These are phyloP conservation scores for Sepioteuthis lessoniana DNA, from an alignment of 2,888 invertebrate species.

Conservation along the genomic window DNA sequence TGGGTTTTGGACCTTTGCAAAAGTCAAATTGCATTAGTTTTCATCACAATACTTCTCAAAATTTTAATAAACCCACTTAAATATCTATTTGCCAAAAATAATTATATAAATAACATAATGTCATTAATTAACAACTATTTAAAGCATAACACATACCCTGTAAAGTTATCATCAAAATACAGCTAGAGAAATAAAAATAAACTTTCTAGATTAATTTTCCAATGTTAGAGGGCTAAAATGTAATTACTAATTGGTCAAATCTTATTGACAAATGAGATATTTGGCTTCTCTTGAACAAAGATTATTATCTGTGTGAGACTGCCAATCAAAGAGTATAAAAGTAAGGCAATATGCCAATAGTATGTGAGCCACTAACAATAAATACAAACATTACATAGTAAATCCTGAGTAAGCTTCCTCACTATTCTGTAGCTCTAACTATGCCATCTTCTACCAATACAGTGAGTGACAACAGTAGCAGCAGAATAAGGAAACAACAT, in stretches of 20 bases:
- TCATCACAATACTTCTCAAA: too few species aligned
- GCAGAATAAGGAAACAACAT: neutral
- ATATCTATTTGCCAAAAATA: too few species aligned
- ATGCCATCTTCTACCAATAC: neutral
- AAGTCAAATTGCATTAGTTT: too few species aligned
- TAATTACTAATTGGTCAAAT: neutral
- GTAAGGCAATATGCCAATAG: neutral
- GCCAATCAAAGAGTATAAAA: neutral
- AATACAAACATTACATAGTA: neutral
- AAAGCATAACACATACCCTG: too few species aligned
- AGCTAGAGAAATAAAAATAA: too few species aligned
- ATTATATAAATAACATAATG: too few species aligned
- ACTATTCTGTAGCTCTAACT: neutral
- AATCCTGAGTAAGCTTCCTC: neutral
- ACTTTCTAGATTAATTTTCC: too few species aligned
- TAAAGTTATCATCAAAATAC: too few species aligned
- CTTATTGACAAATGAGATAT: neutral
- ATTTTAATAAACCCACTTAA: too few species aligned
- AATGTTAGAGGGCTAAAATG: neutral
- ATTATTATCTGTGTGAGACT: too few species aligned
- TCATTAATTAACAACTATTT: too few species aligned
- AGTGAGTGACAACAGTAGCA: neutral
- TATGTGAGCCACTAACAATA: neutral
- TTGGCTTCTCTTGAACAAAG: neutral
- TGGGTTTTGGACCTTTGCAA: too few species aligned